Percentiles rank a stretch among this genome's conserved stretches.
phyloP scores from a whole-genome alignment of 2,113 vertebrate species.

The Pelodiscus sinensis region DNA sequence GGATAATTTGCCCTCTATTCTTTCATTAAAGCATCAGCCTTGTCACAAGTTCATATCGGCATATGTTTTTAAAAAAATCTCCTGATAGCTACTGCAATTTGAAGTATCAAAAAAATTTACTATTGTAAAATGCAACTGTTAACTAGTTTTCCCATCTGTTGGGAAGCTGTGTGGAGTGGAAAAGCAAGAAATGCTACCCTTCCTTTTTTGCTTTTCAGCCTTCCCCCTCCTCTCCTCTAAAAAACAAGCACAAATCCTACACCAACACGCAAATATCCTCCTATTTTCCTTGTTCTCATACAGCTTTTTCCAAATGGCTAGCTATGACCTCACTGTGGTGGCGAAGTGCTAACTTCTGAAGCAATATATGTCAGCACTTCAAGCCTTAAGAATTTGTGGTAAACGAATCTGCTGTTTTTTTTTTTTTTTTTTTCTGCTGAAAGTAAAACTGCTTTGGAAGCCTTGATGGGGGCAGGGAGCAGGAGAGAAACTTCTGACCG shows the following conservation, averaged over 20 bases:
- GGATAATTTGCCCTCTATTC: background rate
- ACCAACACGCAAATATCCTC: background rate
- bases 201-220: background rate
- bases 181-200: background rate
- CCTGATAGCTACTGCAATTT: background rate
- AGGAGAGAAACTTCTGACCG: background rate
- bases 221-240: background rate
- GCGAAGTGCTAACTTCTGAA: background rate
- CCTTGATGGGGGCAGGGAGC: background rate
- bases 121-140: background rate
- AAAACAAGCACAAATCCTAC: too few relatives aligned
- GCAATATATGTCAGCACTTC: background rate
- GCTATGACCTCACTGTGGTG: background rate
- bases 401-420: background rate
- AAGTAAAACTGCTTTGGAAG: background rate
- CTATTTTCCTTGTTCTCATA: background rate
- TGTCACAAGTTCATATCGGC: background rate
- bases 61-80: background rate
- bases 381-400: background rate
- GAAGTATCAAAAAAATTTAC: background rate
- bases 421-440: background rate
- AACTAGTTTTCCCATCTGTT: background rate
- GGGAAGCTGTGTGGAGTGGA: background rate
- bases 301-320: background rate
- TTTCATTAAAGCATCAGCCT: background rate